Percentiles rank a stretch among this genome's conserved stretches.
Evolutionary conservation across 2,888 invertebrate species (phyloP).

Genomic region (Epinotia ramella): DNA sequence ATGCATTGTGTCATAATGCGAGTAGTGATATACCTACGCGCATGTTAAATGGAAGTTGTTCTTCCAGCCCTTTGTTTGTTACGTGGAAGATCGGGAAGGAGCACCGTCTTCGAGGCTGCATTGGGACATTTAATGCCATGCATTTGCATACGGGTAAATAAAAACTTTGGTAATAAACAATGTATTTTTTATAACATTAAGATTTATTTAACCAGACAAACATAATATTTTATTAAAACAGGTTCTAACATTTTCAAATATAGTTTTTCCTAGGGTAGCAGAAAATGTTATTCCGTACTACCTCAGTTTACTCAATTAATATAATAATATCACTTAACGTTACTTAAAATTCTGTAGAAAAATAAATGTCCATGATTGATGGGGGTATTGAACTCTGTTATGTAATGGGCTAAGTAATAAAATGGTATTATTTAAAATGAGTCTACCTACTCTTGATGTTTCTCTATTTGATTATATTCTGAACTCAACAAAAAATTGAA

Average conservation of each 20-base stretch:
- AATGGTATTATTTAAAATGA: background rate
- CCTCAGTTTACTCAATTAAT: no score
- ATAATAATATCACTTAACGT: no score
- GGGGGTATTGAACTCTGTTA: background rate
- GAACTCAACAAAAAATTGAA: background rate
- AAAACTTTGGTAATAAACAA: constrained; percentile 27
- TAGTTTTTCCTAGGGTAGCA: background rate
- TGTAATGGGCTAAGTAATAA: constrained; percentile 2
- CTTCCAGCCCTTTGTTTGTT: constrained; percentile 97
- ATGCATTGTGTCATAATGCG: constrained; percentile 18
- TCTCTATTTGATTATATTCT: background rate
- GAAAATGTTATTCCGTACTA: background rate
- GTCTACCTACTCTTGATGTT: background rate
- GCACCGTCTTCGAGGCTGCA: constrained; percentile 97
- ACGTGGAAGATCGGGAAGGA: constrained; percentile 99
- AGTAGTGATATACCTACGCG: constrained; percentile 18
- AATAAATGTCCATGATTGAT: background rate
- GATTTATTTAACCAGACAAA: background rate
- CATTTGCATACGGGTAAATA: constrained; percentile 93
- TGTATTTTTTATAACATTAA: constrained; percentile 10
- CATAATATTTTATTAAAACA: background rate
- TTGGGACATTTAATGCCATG: constrained; percentile 99
- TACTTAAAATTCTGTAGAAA: no score
- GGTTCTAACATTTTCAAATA: background rate
- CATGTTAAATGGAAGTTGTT: constrained; percentile 41